Conservation (phyloP, 92 coral and sea anemone genomes). For the Actinostola sp. region DNA sequence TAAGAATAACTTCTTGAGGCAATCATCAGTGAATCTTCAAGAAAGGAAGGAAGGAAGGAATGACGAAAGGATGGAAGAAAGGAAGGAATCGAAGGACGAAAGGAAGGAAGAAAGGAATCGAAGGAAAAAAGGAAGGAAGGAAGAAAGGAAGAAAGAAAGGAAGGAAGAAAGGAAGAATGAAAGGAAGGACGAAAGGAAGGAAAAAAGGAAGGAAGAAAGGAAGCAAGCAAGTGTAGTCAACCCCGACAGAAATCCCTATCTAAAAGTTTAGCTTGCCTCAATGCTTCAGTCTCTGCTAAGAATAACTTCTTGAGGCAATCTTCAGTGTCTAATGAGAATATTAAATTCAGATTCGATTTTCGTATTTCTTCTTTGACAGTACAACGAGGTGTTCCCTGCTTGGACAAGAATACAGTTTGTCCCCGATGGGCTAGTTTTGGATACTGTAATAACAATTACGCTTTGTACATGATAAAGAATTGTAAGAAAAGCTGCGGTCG, state of each 20-base stretch:
- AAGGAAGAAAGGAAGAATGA: background rate
- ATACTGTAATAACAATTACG: background rate
- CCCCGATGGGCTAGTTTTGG: background rate
- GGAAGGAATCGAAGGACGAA: background rate
- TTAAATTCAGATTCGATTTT: background rate
- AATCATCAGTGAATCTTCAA: background rate
- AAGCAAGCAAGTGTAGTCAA: too few species aligned
- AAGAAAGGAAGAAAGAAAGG: conserved; percentile 1
- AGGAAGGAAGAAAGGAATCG: background rate
- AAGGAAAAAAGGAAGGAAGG: background rate
- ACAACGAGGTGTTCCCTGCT: background rate
- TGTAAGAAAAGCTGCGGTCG: conserved; percentile 2
- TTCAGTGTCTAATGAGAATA: too few species aligned
- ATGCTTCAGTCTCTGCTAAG: too few species aligned
- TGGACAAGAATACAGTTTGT: background rate
- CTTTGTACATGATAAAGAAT: background rate
- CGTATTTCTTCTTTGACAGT: background rate
- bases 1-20: too few species aligned
- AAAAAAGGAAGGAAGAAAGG: background rate
- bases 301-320: too few species aligned
- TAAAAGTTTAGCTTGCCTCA: too few species aligned
- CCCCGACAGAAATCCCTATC: too few species aligned
- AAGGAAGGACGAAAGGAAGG: too few species aligned
- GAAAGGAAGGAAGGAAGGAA: conserved; percentile 1
- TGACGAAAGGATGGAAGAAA: too few species aligned